Base-by-base conservation (phyloP, 2,113 vertebrate species). In the Caretta caretta region DNA sequence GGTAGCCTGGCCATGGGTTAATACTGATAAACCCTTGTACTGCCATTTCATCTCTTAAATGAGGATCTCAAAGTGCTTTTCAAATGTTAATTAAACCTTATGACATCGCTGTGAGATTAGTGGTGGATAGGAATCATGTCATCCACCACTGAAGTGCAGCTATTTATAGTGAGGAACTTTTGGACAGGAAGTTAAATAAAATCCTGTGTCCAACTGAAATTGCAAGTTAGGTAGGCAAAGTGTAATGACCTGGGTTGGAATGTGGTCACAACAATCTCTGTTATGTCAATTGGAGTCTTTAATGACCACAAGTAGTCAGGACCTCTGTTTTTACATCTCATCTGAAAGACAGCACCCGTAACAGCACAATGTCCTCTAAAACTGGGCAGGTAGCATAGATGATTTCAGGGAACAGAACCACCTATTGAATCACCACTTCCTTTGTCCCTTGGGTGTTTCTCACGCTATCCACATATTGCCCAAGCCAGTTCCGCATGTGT, bases 291-390 rank as follows among this genome's bases (percentile, higher is more conserved):
- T 59, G 57, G 12, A 42, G 51, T 84, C 20, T 87, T 95, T 89
- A 90, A 88, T 86, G 95, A 94, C 87, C 88, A 94, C 90, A 95
- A 94, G 90, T 94, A 94, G 92, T 96, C 94, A 92, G 91, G 76
- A 20, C 88, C 95, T 93, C 95, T 93, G 79, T 56, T 96, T 94
- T 72, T 48, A 38, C 35, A 72, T 80, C 31, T 93, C 20, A 3
- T 46, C 42, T 42, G 42, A 42, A 42, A 42, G 42, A 93, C n/a
- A 72, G 65, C 65, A 72, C n/a, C 8, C 38, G 19, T n/a, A 38
- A 17, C 7, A 17, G n/a, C 35, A 72, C 35, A 72, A 9, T 38
- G 65, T 72, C 65, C 65, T 72, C 1, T 8, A 72, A 38, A 35
- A 72, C 76, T 42, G 80, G 81, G 42, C n/a, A 29, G 31, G 16